Conservation (phyloP, 2,113 vertebrate genomes). For the Alligator mississippiensis region DNA sequence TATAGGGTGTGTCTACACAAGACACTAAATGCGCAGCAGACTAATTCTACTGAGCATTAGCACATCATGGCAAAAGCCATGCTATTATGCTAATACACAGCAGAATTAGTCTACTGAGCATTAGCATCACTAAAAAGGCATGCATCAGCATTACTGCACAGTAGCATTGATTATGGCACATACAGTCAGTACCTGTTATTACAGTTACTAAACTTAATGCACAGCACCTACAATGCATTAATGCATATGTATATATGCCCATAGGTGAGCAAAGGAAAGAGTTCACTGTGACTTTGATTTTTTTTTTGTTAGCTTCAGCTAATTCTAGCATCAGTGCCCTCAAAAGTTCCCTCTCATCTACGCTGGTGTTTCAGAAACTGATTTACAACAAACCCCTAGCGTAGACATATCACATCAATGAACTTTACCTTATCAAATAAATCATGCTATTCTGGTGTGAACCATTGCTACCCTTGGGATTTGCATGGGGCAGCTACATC, state of each 20-base stretch:
- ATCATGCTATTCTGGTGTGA: slow-evolving; percentile 34
- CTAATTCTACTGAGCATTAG: background rate
- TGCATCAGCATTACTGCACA: too few relatives aligned
- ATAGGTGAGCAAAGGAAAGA: too few relatives aligned
- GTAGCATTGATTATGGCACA: too few relatives aligned
- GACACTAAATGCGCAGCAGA: background rate
- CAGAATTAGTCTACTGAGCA: too few relatives aligned
- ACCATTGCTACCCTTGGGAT: background rate
- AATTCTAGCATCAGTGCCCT: background rate
- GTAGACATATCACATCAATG: slow-evolving; percentile 14
- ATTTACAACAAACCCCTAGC: slow-evolving; percentile 9
- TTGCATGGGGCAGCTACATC: background rate
- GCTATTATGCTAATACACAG: too few relatives aligned
- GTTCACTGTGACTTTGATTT: background rate
- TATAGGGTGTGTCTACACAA: background rate
- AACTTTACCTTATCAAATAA: background rate
- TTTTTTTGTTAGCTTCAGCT: background rate
- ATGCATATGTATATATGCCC: too few relatives aligned
- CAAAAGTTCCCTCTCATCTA: background rate
- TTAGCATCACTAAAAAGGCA: too few relatives aligned
- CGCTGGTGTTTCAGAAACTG: background rate
- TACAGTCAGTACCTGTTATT: too few relatives aligned
- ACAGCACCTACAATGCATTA: too few relatives aligned
- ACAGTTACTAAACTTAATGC: too few relatives aligned
- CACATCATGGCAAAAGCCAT: background rate